Percentiles rank a stretch among this genome's conserved stretches.
Conservation (phyloP, 2,888 invertebrate species). For the Mythimna lalbum region DNA sequence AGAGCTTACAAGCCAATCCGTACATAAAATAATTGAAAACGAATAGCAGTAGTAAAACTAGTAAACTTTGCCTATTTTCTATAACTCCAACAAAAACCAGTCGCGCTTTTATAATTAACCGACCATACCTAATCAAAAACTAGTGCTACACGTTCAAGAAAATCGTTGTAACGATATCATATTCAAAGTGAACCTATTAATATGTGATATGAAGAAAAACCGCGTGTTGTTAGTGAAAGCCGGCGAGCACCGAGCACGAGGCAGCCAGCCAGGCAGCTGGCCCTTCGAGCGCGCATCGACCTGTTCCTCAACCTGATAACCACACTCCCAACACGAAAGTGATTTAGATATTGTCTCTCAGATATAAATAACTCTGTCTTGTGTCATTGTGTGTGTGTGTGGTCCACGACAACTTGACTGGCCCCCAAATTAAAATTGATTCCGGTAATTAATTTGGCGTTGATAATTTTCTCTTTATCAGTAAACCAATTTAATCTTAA, state of each 20-base stretch:
- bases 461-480: conserved; percentile 29
- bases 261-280: conserved; percentile 35
- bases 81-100: conserved; percentile 6
- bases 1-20: background rate
- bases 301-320: conserved; percentile 68
- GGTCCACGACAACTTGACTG: conserved; percentile 20
- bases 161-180: conserved; percentile 36
- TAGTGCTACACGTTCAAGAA: conserved; percentile 37
- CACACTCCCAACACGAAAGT: conserved; percentile 75
- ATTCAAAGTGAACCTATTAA: conserved; percentile 57
- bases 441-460: conserved; percentile 12
- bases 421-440: conserved; percentile 19
- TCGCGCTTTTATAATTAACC: conserved; percentile 17
- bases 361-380: conserved; percentile 44
- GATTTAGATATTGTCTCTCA: conserved; percentile 74
- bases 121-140: conserved; percentile 18
- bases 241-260: conserved; percentile 16
- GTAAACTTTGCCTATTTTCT: conserved; percentile 28
- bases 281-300: conserved; percentile 63
- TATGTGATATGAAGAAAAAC: conserved; percentile 62
- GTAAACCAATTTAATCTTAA: conserved; percentile 15
- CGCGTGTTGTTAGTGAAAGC: conserved; percentile 62
- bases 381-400: conserved; percentile 31
- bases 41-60: no score
- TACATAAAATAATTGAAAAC: background rate